These are phyloP conservation scores for Sorex maritimensis DNA, from an alignment of 2,797 vertebrate genomes.

Conservation along the genomic window DNA sequence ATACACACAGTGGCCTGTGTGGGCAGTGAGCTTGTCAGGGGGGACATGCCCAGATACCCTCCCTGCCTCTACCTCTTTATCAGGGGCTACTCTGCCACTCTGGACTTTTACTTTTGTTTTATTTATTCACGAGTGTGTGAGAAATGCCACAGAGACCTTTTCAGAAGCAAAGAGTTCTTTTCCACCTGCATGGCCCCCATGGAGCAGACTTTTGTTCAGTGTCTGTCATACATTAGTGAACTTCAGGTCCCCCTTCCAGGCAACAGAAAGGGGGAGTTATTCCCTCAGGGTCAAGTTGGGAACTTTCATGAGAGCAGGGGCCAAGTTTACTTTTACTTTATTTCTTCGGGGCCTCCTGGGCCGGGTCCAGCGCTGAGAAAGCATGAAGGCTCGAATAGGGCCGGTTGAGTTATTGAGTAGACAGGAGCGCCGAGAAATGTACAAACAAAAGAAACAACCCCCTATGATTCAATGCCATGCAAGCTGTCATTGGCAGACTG, in stretches of 20 bases:
- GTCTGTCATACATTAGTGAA: neutral
- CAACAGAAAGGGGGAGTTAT: rapidly evolving
- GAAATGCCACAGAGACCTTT: neutral
- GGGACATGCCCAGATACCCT: neutral
- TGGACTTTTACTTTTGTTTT: constrained; percentile 8
- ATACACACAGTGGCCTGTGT: neutral
- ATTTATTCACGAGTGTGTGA: neutral
- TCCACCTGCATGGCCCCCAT: neutral
- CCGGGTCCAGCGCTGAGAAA: constrained; percentile 20
- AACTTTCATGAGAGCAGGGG: constrained; percentile 78
- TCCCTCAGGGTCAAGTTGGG: neutral
- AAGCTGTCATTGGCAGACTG: constrained; percentile 60
- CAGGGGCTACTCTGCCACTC: neutral
- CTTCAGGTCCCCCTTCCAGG: no score
- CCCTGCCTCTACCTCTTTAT: neutral
- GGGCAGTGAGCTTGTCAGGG: neutral
- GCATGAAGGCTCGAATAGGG: constrained; percentile 61
- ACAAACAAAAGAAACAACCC: constrained; percentile 73
- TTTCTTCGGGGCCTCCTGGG: neutral
- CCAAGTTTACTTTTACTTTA: constrained; percentile 18
- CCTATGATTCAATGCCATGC: constrained; percentile 45
- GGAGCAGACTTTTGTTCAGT: no score
- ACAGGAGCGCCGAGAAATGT: constrained; percentile 75
- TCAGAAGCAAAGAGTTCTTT: neutral
- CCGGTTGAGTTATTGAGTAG: constrained; percentile 80